Conservation (phyloP, 2,113 vertebrate genomes). For the Periophthalmus modestus region DNA sequence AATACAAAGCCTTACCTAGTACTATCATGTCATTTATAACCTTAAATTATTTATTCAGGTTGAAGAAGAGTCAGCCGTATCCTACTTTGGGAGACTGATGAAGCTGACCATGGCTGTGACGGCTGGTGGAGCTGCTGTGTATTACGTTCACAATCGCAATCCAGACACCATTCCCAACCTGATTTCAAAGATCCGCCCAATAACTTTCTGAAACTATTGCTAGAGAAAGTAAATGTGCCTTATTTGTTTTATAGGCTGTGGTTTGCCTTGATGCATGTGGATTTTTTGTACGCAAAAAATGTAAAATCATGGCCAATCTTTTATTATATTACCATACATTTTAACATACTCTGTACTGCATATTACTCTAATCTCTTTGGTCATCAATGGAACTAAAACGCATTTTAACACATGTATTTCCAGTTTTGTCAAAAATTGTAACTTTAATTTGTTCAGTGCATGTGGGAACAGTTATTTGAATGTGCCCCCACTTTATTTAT, state of each 20-base stretch:
- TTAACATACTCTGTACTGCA: too few species aligned
- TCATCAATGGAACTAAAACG: not conserved
- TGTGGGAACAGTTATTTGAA: not conserved
- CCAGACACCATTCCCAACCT: slow-evolving; percentile 43
- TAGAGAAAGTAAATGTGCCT: not conserved
- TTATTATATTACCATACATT: too few species aligned
- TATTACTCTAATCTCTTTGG: too few species aligned
- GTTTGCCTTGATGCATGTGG: not conserved
- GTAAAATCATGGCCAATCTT: too few species aligned
- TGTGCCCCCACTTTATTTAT: too few species aligned
- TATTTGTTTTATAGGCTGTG: too few species aligned
- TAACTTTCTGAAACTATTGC: slow-evolving; percentile 22
- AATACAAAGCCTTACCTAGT: not conserved
- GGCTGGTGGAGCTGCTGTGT: slow-evolving; percentile 43
- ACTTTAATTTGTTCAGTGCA: not conserved
- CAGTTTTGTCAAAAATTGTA: not conserved
- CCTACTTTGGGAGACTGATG: slow-evolving; percentile 23
- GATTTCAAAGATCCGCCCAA: slow-evolving; percentile 43
- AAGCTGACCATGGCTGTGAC: slow-evolving; percentile 46
- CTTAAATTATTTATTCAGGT: slow-evolving; percentile 6
- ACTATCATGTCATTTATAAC: not conserved
- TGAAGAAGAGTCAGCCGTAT: slow-evolving; percentile 14
- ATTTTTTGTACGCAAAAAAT: too few species aligned
- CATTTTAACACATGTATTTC: not conserved
- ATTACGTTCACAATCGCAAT: slow-evolving; percentile 48